Evolutionary conservation across 2,888 invertebrate genomes (phyloP).

Genomic region (Hemistola chrysoprasaria): DNA sequence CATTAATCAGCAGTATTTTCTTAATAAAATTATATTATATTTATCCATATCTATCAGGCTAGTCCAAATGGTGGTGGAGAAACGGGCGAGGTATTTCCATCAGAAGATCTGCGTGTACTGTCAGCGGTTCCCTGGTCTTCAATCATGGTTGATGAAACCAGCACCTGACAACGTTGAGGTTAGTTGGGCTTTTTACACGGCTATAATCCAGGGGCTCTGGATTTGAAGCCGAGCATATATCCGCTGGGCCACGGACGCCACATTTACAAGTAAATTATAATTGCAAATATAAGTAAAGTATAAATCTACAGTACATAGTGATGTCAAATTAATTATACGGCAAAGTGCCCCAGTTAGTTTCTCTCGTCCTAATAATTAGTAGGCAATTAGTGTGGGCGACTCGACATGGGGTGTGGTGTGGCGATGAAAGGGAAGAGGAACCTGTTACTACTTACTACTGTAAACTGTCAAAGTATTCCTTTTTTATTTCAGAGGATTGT

Average conservation of each 20-base stretch:
- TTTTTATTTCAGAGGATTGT: no score
- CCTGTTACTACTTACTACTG: slow-evolving; percentile 15
- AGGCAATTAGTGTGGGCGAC: slow-evolving; percentile 34
- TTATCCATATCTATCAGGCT: slow-evolving; percentile 49
- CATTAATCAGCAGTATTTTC: no score
- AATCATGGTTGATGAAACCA: slow-evolving; percentile 84
- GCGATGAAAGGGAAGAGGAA: slow-evolving; percentile 13
- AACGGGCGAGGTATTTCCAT: slow-evolving; percentile 85
- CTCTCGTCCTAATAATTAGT: slow-evolving; percentile 35
- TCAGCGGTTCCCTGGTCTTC: slow-evolving; percentile 88
- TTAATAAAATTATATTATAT: slow-evolving; percentile 10
- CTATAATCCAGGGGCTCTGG: no score
- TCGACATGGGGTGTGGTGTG: slow-evolving; percentile 12
- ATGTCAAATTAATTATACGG: slow-evolving; percentile 23
- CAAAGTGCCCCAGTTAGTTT: slow-evolving; percentile 20
- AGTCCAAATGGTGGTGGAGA: slow-evolving; percentile 75
- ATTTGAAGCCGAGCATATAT: no score
- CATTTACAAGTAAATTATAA: no score
- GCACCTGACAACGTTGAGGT: slow-evolving; percentile 77
- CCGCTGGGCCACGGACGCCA: no score
- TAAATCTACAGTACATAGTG: no score
- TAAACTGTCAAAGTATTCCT: no score
- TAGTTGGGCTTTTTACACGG: no score
- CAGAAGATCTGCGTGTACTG: slow-evolving; percentile 87
- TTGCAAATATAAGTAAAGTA: no score